phyloP scores from a whole-genome alignment of 2,888 invertebrate genomes.

The Gisinianus flammeolus region DNA sequence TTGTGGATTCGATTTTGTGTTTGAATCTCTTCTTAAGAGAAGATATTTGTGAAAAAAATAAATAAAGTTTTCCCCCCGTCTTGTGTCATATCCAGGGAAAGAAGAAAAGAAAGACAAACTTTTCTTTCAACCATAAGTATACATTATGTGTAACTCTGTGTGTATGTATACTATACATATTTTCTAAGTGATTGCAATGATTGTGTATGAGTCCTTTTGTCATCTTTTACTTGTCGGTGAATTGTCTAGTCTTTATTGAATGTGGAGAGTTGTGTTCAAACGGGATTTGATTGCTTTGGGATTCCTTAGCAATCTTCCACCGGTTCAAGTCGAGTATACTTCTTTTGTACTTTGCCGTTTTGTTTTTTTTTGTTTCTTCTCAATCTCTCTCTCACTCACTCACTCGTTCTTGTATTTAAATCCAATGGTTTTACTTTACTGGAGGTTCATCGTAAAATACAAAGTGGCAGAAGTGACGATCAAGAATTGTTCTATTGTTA shows the following conservation, averaged over 20 bases:
- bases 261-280: constrained; percentile 22
- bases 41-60: background rate
- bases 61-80: too few relatives aligned
- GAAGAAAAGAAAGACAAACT: background rate
- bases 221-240: constrained; percentile 27
- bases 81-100: background rate
- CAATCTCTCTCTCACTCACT: background rate
- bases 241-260: constrained; percentile 29
- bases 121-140: background rate
- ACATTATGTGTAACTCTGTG: background rate
- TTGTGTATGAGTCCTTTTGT: constrained; percentile 24
- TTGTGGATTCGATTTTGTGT: background rate
- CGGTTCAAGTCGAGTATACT: constrained; percentile 28
- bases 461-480: constrained; percentile 18
- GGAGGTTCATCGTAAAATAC: background rate
- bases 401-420: background rate
- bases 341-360: constrained; percentile 22
- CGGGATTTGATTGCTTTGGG: constrained; percentile 34
- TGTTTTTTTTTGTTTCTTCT: constrained; percentile 12
- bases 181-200: constrained; percentile 17
- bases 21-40: background rate
- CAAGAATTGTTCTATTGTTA: constrained; percentile 36
- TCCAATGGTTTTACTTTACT: background rate
- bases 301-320: constrained; percentile 7
- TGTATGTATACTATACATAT: background rate